phyloP scores from a whole-genome alignment of 2,113 vertebrate genomes.

The Plecotus auritus region DNA sequence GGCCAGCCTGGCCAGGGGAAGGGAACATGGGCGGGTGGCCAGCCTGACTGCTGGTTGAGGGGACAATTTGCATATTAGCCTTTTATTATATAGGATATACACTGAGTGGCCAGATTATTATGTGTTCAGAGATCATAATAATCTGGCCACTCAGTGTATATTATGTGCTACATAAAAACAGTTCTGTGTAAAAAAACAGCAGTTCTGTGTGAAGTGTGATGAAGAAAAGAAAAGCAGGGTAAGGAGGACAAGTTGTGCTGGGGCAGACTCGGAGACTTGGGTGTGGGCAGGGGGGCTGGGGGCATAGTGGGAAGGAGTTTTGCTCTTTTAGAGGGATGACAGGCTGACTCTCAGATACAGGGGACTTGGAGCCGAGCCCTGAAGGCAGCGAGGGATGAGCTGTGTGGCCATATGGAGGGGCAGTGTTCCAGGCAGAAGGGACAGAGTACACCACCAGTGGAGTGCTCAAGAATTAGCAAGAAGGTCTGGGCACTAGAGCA shows the following conservation, averaged over 20 bases:
- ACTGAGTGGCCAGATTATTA: no score
- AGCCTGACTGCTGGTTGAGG: no score
- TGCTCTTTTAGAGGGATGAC: background rate
- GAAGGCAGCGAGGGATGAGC: background rate
- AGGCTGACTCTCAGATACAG: background rate
- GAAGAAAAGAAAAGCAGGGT: background rate
- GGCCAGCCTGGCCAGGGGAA: no score
- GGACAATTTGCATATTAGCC: no score
- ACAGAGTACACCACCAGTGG: background rate
- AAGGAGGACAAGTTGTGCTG: background rate
- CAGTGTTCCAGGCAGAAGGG: background rate
- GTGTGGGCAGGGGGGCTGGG: no score
- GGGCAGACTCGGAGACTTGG: no score
- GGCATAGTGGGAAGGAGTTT: background rate
- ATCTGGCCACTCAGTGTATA: background rate
- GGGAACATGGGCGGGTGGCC: no score
- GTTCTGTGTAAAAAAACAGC: background rate
- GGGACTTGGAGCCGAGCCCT: background rate
- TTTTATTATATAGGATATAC: no score
- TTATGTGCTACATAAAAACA: background rate
- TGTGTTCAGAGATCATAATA: no score
- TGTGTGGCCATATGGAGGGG: background rate
- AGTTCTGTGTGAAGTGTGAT: background rate
- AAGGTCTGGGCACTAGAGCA: background rate
- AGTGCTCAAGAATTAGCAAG: background rate